A percentile compares a stretch with the other conserved stretches of the same genome.
Conservation (phyloP, 2,113 vertebrate species). For the Nycticebus coucang region DNA sequence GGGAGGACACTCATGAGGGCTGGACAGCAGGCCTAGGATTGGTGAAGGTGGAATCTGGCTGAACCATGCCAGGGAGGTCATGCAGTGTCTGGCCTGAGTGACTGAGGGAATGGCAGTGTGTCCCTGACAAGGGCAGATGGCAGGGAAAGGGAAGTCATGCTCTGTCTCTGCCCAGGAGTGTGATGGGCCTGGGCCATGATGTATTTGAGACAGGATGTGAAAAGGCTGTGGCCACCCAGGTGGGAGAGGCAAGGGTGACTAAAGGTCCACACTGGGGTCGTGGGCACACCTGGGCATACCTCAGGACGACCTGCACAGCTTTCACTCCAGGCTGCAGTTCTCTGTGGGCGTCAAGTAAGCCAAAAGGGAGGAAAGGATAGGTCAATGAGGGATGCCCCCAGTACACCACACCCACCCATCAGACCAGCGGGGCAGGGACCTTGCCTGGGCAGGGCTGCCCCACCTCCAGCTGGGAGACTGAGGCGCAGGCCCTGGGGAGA, state of each 20-base stretch:
- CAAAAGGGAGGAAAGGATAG: neutral
- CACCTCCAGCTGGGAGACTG: neutral
- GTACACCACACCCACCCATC: neutral
- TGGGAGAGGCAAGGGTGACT: accelerated
- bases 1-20: neutral
- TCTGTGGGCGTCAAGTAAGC: constrained; percentile 77
- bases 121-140: neutral
- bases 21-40: too few relatives aligned
- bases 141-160: neutral
- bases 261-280: neutral
- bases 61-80: neutral
- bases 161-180: too few relatives aligned
- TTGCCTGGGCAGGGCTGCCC: neutral
- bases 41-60: neutral
- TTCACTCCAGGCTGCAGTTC: constrained; percentile 95
- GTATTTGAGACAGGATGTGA: too few relatives aligned
- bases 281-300: constrained; percentile 84
- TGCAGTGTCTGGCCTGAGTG: neutral
- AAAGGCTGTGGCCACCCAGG: too few relatives aligned
- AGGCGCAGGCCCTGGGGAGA: neutral
- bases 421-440: neutral
- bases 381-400: neutral
- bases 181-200: neutral
- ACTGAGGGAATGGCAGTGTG: accelerated
- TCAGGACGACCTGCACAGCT: constrained; percentile 97